phyloP scores from a whole-genome alignment of 2,888 invertebrate genomes.

The Epirrita christyi region DNA sequence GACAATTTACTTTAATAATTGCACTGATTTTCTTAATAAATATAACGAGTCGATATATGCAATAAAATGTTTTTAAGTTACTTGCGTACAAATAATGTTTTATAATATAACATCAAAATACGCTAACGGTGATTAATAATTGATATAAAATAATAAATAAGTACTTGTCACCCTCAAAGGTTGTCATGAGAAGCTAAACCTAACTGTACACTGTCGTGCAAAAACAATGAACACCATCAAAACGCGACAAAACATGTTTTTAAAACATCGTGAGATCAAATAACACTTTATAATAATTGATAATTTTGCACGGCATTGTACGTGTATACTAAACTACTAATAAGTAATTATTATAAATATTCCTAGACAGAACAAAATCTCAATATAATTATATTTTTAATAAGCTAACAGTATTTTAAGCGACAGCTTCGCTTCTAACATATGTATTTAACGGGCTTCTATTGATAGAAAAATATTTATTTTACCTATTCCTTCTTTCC shows the following conservation, averaged over 20 bases:
- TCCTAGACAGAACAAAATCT: slow-evolving; percentile 28
- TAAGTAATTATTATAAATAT: slow-evolving; percentile 24
- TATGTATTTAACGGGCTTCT: background rate
- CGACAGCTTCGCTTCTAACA: background rate
- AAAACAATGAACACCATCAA: slow-evolving; percentile 29
- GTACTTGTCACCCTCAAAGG: slow-evolving; percentile 44
- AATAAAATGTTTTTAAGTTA: slow-evolving; percentile 17
- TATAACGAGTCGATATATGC: slow-evolving; percentile 17
- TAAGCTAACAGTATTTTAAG: slow-evolving; percentile 4
- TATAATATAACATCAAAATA: slow-evolving; percentile 32
- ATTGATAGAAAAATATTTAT: slow-evolving; percentile 15
- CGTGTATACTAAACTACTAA: slow-evolving; percentile 22
- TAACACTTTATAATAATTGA: slow-evolving; percentile 15
- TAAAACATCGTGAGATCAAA: slow-evolving; percentile 37
- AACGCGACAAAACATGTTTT: slow-evolving; percentile 28
- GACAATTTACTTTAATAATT: slow-evolving; percentile 34
- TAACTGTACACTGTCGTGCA: slow-evolving; percentile 34
- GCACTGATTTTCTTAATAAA: slow-evolving; percentile 29
- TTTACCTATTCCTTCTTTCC: background rate
- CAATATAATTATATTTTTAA: slow-evolving; percentile 17
- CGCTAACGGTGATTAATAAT: slow-evolving; percentile 28
- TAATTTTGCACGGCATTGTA: slow-evolving; percentile 33
- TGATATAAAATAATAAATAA: slow-evolving; percentile 42
- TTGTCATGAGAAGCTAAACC: slow-evolving; percentile 47
- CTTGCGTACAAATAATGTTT: slow-evolving; percentile 20